Percentiles rank a stretch among this genome's conserved stretches.
Evolutionary conservation across 1,140 invertebrate genomes (phyloP).

Genomic region (Oryzaephilus surinamensis): DNA sequence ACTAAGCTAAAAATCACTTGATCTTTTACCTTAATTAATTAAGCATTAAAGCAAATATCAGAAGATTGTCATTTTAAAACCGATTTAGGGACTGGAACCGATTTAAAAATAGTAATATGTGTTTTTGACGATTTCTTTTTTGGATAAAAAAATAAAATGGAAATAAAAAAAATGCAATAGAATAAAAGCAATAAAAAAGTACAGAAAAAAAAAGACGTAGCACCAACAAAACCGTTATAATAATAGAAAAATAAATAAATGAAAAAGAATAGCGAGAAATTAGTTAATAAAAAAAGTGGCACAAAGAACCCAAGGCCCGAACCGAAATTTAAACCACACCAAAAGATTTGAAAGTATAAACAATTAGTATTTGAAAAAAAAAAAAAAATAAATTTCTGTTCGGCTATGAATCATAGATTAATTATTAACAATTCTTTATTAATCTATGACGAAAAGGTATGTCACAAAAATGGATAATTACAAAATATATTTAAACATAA

Average conservation of each 20-base stretch:
- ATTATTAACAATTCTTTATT: too few relatives aligned
- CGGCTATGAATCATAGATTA: background rate
- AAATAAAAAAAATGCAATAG: constrained; percentile 11
- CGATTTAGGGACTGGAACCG: constrained; percentile 31
- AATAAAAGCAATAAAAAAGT: too few relatives aligned
- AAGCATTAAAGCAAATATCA: too few relatives aligned
- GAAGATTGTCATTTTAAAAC: constrained; percentile 20
- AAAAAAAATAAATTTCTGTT: constrained; percentile 7
- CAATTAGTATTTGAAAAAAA: background rate
- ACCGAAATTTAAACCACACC: constrained; percentile 32
- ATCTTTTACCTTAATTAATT: constrained; percentile 4
- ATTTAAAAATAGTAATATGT: constrained; percentile 6
- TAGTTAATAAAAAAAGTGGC: constrained; percentile 10
- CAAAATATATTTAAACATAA: background rate
- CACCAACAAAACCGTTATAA: constrained; percentile 8
- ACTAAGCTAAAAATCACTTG: too few relatives aligned
- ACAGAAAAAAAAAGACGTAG: too few relatives aligned
- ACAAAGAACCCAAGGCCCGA: constrained; percentile 31
- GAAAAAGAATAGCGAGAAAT: constrained; percentile 6
- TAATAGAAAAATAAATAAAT: constrained; percentile 1
- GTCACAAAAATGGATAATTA: background rate
- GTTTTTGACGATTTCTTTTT: constrained; percentile 4
- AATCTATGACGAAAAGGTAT: too few relatives aligned
- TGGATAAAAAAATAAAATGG: constrained; percentile 7
- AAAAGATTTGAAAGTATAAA: too few relatives aligned